These are phyloP conservation scores for Heliconius hortense DNA, from an alignment of 2,888 invertebrate species.

Conservation along the genomic window DNA sequence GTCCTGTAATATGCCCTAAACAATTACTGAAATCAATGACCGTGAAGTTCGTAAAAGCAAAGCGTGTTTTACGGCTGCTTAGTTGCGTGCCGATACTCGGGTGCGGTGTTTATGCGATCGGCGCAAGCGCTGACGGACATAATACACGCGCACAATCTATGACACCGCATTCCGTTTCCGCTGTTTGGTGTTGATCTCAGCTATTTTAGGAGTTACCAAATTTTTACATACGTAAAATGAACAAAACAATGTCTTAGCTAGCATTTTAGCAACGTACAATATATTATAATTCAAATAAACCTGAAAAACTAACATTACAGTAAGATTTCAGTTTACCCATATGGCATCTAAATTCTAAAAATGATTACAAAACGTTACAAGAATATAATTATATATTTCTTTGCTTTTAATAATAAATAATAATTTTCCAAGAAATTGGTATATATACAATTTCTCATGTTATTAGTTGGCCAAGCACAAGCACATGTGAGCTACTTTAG, in stretches of 20 bases:
- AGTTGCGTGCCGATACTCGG: slow-evolving; percentile 38
- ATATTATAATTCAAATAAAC: not conserved
- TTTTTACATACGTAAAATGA: slow-evolving; percentile 32
- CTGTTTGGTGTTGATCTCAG: slow-evolving; percentile 49
- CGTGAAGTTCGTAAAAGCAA: slow-evolving; percentile 66
- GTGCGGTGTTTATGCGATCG: slow-evolving; percentile 70
- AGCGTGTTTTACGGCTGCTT: slow-evolving; percentile 53
- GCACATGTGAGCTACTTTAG: slow-evolving; percentile 75
- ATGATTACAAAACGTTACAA: slow-evolving; percentile 31
- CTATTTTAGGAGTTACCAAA: slow-evolving; percentile 58
- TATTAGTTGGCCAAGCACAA: slow-evolving; percentile 67
- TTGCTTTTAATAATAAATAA: slow-evolving; percentile 54
- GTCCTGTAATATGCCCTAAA: not conserved
- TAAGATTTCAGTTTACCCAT: not conserved
- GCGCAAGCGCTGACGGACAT: slow-evolving; percentile 67
- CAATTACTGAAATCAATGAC: slow-evolving; percentile 38
- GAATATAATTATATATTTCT: slow-evolving; percentile 46
- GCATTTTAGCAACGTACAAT: not conserved
- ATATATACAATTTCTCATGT: slow-evolving; percentile 52
- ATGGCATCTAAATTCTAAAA: not conserved
- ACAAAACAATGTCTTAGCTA: not conserved
- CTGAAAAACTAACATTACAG: not conserved
- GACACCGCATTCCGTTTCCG: slow-evolving; percentile 67
- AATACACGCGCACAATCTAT: slow-evolving; percentile 69
- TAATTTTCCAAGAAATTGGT: slow-evolving; percentile 58